Conservation (phyloP, 1,140 invertebrate genomes). For the Drosophila nigromelanica region DNA sequence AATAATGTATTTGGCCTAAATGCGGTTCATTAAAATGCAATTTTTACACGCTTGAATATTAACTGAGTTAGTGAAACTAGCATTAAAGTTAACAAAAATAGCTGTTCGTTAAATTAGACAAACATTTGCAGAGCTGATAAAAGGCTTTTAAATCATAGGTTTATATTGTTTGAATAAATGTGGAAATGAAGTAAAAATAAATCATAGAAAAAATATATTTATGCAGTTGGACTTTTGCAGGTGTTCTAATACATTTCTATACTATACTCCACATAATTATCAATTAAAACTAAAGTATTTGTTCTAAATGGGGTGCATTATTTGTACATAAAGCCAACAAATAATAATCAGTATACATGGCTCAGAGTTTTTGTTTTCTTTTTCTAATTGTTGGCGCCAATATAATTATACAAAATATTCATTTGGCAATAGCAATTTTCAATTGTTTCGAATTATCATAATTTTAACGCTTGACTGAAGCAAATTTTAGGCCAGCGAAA, state of each 20-base stretch:
- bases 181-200: too few species aligned
- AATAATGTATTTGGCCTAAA: slow-evolving; percentile 32
- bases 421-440: neutral
- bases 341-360: too few species aligned
- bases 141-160: neutral
- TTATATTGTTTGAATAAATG: too few species aligned
- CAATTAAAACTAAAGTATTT: too few species aligned
- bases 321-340: too few species aligned
- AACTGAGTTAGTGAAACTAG: neutral
- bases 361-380: too few species aligned
- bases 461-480: slow-evolving; percentile 56
- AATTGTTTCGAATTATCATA: slow-evolving; percentile 46
- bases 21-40: slow-evolving; percentile 42
- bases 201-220: too few species aligned
- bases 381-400: too few species aligned
- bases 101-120: neutral
- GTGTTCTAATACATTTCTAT: too few species aligned
- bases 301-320: too few species aligned
- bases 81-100: slow-evolving; percentile 15
- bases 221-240: too few species aligned
- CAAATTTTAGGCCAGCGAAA: slow-evolving; percentile 31
- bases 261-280: too few species aligned
- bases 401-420: neutral
- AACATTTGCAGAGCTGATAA: neutral
- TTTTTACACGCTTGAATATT: slow-evolving; percentile 10